Conservation (phyloP, 2,888 invertebrate genomes). For the Drosophila cracens region DNA sequence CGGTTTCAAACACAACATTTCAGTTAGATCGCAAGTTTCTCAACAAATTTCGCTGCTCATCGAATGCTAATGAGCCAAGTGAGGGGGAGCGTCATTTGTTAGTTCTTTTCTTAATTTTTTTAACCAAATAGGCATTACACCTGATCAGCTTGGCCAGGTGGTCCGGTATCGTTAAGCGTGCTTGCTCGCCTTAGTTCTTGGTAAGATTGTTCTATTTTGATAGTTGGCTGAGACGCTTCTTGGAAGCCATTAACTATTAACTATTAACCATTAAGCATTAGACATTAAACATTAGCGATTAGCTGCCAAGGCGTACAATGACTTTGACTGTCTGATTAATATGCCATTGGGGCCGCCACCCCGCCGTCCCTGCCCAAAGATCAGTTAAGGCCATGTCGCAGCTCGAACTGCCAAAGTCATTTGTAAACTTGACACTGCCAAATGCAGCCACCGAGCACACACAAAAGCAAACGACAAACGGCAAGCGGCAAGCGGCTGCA, state of each 20-base stretch:
- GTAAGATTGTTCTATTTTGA: slow-evolving; percentile 79
- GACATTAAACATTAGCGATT: slow-evolving; percentile 44
- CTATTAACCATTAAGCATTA: slow-evolving; percentile 36
- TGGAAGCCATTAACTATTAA: slow-evolving; percentile 65
- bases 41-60: slow-evolving; percentile 53
- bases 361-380: slow-evolving; percentile 28
- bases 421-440: slow-evolving; percentile 74
- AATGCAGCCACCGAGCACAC: slow-evolving; percentile 57
- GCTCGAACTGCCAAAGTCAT: slow-evolving; percentile 65
- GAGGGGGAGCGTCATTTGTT: slow-evolving; percentile 64
- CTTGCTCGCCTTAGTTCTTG: slow-evolving; percentile 44
- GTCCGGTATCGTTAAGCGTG: slow-evolving; percentile 33
- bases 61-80: slow-evolving; percentile 65
- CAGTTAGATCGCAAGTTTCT: slow-evolving; percentile 27
- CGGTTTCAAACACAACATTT: slow-evolving; percentile 6
- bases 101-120: slow-evolving; percentile 2
- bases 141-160: slow-evolving; percentile 62
- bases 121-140: slow-evolving; percentile 47
- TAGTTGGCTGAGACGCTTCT: slow-evolving; percentile 55
- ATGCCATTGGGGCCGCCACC: slow-evolving; percentile 34
- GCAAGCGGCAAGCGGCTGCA: slow-evolving; percentile 53
- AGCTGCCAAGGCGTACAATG: slow-evolving; percentile 60
- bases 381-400: slow-evolving; percentile 65
- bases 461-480: slow-evolving; percentile 44
- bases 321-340: slow-evolving; percentile 70